Evolutionary conservation across 2,797 vertebrate species (phyloP).

Genomic region (Toxotes lorentzi): DNA sequence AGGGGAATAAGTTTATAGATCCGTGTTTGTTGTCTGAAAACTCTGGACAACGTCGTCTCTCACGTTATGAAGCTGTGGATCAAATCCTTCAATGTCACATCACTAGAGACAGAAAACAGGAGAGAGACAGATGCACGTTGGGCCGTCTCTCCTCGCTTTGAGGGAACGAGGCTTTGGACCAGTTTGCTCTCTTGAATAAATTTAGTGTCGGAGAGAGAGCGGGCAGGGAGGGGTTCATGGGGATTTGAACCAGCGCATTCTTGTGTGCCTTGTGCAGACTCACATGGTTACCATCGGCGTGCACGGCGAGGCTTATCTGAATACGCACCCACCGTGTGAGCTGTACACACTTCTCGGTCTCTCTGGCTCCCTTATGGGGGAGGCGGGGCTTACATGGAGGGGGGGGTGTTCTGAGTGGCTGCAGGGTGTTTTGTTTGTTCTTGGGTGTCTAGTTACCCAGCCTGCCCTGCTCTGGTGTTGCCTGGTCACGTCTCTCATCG

Average conservation of each 20-base stretch:
- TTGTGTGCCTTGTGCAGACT: conserved; percentile 96
- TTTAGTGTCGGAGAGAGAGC: conserved; percentile 85
- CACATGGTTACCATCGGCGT: conserved; percentile 97
- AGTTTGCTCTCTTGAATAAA: conserved; percentile 95
- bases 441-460: conserved; percentile 89
- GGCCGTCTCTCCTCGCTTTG: conserved; percentile 65
- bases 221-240: conserved; percentile 85
- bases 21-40: not conserved
- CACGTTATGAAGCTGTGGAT: conserved; percentile 5
- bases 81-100: conserved; percentile 7
- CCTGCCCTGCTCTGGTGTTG: conserved; percentile 87
- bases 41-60: not conserved
- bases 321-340: conserved; percentile 95
- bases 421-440: conserved; percentile 79
- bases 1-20: conserved; percentile 39
- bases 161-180: conserved; percentile 86
- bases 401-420: conserved; percentile 54
- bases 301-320: conserved; percentile 96
- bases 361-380: conserved; percentile 42
- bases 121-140: conserved; percentile 18
- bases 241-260: conserved; percentile 98
- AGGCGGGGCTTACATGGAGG: conserved; percentile 44
- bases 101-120: not conserved
- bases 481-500: conserved; percentile 93
- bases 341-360: conserved; percentile 81